These are phyloP conservation scores for Ceratoteleas bidentatus DNA, from an alignment of 1,140 invertebrate genomes.

Conservation along the genomic window DNA sequence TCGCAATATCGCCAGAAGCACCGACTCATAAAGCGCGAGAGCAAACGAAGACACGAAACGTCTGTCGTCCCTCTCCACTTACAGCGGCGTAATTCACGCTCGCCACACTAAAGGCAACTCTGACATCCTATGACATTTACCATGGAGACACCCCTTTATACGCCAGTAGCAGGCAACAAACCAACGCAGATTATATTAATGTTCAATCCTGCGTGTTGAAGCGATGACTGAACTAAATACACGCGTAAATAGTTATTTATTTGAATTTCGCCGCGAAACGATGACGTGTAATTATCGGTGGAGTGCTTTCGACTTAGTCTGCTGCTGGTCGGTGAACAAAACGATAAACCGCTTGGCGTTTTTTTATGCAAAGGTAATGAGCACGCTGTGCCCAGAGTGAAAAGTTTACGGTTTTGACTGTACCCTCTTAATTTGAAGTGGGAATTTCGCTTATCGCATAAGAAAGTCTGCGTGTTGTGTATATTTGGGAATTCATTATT, in stretches of 20 bases:
- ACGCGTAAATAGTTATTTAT: constrained; percentile 46
- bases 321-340: too few relatives aligned
- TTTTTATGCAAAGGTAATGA: too few relatives aligned
- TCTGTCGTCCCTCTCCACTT: constrained; percentile 35
- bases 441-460: too few relatives aligned
- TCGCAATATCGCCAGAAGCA: constrained; percentile 18
- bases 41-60: constrained; percentile 36
- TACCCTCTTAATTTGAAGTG: too few relatives aligned
- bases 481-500: too few relatives aligned
- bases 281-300: constrained; percentile 37
- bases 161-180: constrained; percentile 39
- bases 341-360: too few relatives aligned
- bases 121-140: constrained; percentile 53
- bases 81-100: constrained; percentile 46
- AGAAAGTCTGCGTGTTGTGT: too few relatives aligned
- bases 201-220: constrained; percentile 19
- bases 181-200: constrained; percentile 53
- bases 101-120: constrained; percentile 50
- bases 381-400: too few relatives aligned
- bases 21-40: constrained; percentile 18
- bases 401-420: too few relatives aligned
- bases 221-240: constrained; percentile 29
- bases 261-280: constrained; percentile 25
- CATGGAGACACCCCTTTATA: constrained; percentile 41
- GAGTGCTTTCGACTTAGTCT: constrained; percentile 3